Evolutionary conservation across 2,113 vertebrate species (phyloP), one percentile per base, ranked within the genome.

Genomic region (Neogobius melanostomus): DNA sequence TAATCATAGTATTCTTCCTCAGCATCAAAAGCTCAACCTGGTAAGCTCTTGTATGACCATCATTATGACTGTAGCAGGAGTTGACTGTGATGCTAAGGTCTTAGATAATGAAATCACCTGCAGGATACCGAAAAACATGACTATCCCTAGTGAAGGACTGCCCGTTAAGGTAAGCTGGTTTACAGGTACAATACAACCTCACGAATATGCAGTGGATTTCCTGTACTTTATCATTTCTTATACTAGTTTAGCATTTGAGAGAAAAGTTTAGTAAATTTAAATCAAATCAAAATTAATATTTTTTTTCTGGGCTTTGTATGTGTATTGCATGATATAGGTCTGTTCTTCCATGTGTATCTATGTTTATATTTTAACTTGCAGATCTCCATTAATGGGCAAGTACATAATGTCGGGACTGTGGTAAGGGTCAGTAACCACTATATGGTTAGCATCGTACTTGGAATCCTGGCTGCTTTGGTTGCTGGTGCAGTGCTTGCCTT

Each of bases 31-130:
- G 51, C 88, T 99, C 80, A 90, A 93, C 0, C 74, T 91, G 0
- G 91, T 97, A 82, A 93, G 88, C 36, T 59, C 82, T 64, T 99
- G 97, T 43, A 93, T 98, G 94, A 92, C 88, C 71, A 89, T 99
- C 87, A 91, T 91, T 43, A 94, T 98, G 95, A 95, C 86, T 0
- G 90, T 99, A 82, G 95, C 90, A 8, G 94, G 91, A n/a, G 82
- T 72, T 28, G 87, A 93, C 77, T 99, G 97, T 88, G 92, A 92
- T 48, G 92, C 94, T 16, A 93, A 88, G 15, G 88, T 98, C 76
- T 85, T 94, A 85, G 94, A 95, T 45, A 95, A 95, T 0, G 92
- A 97, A 77, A 94, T 98, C 73, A 93, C 92, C 0, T 99, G 97
- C 80, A 92, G 91, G 51, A 91, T 98, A 73, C 94, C 96, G 44